Base-by-base conservation (phyloP, 2,888 invertebrate species). In the Argyresthia albistria region DNA sequence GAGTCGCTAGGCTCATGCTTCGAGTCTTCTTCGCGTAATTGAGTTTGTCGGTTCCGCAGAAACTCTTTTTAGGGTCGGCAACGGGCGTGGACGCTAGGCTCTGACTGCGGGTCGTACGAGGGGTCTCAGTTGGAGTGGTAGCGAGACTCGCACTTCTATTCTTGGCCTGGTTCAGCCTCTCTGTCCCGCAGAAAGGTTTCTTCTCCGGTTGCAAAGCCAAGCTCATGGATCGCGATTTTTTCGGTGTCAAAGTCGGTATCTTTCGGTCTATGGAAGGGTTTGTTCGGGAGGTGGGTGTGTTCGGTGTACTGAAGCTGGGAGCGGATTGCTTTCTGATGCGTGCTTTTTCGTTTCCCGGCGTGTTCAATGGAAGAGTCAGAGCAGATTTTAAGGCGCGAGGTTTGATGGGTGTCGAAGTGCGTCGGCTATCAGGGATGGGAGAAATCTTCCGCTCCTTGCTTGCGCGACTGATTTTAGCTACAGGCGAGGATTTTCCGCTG, bases 161-260 rank as follows among this genome's bases (percentile, higher is more conserved):
- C 43, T 60, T 66, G 8, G 59, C 62, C 55, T 69, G 70, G 61
- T 73, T 76, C 46, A 76, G 59, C 14, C 71, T 60, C 8, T 82
- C 84, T 9, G 80, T 73, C 11, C 80, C 83, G 58, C 80, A 77
- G 63, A 76, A 73, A 25, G 60, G 52, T 53, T 73, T 76, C 55
- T 68, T 72, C 0, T 73, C 73, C 1, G 73, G 69, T 45, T 66
- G 69, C 50, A 58, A 60, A 45, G 82, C 80, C 53, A 83, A 59
- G 54, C 82, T 87, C 81, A 78, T 80, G 65, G 83, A 84, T 35
- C 83, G 67, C 1, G 83, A 77, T 55, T 87, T 87, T 60, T 86
- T 87, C n/a, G 83, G 77, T 7, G 68, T 69, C 11, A 67, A 59
- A 10, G 77, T 70, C 59, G 76, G 69, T 4, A 80, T 76, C 57